phyloP scores from a whole-genome alignment of 2,888 invertebrate genomes.

The Lepidocyrtoides sp. region DNA sequence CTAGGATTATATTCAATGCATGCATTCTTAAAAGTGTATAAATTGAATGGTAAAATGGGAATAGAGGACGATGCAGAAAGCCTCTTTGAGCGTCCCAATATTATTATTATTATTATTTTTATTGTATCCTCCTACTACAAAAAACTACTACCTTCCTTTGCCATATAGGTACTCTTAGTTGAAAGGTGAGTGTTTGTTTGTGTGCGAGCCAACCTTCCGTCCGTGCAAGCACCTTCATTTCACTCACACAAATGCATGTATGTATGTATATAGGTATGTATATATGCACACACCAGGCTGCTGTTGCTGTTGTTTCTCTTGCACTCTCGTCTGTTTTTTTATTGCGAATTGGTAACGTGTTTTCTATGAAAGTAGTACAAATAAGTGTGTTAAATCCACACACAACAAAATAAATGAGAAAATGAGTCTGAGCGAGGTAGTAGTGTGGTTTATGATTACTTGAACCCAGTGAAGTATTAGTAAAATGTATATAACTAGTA shows the following conservation, averaged over 20 bases:
- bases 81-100: not conserved
- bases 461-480: not conserved
- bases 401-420: constrained; percentile 39
- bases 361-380: constrained; percentile 61
- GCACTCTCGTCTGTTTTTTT: constrained; percentile 26
- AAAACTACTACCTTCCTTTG: constrained; percentile 5
- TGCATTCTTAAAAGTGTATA: not conserved
- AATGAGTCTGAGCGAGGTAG: constrained; percentile 52
- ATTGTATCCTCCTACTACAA: constrained; percentile 41
- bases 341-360: constrained; percentile 40
- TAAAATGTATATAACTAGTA: not conserved
- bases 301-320: not conserved
- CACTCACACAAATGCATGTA: not conserved
- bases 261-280: no score
- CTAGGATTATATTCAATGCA: not conserved
- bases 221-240: constrained; percentile 22
- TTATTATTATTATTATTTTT: constrained; percentile 5
- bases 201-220: constrained; percentile 17
- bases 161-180: not conserved
- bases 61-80: constrained; percentile 34
- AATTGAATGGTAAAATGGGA: constrained; percentile 13
- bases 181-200: not conserved
- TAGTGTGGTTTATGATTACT: constrained; percentile 64
- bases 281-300: not conserved
- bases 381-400: constrained; percentile 52